Evolutionary conservation across 2,113 vertebrate genomes (phyloP).

Genomic region (Phrynocephalus versicolor): DNA sequence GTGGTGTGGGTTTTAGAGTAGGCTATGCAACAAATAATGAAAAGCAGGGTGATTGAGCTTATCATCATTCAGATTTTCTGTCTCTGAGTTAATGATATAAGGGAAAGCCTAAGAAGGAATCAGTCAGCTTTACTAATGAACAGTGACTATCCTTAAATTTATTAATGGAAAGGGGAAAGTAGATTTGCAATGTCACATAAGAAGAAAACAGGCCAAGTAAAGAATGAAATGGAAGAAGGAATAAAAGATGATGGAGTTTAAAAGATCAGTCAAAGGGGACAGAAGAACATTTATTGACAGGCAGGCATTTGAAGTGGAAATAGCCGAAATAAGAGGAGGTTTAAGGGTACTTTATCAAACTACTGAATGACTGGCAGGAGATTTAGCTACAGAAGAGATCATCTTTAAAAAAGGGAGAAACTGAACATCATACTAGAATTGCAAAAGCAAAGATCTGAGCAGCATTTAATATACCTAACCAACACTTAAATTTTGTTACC

Average conservation of each 20-base stretch:
- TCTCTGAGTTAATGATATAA: constrained; percentile 7
- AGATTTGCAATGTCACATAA: constrained; percentile 5
- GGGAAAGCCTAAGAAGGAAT: background rate
- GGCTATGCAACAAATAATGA: background rate
- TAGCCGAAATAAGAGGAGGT: constrained; percentile 20
- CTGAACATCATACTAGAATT: background rate
- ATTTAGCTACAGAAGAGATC: constrained; percentile 10
- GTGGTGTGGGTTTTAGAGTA: background rate
- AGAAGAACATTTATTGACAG: constrained; percentile 20
- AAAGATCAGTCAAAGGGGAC: constrained; percentile 1
- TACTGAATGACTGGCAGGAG: constrained; percentile 9
- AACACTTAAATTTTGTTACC: constrained; percentile 15
- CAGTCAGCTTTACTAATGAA: background rate
- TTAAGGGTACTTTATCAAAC: constrained; percentile 23
- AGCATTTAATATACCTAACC: constrained; percentile 11
- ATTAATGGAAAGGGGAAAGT: background rate
- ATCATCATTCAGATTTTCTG: background rate
- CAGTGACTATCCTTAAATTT: background rate
- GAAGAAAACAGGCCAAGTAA: background rate
- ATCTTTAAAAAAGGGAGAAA: constrained; percentile 16
- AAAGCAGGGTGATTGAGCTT: background rate
- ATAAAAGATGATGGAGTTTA: constrained; percentile 14
- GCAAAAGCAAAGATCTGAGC: constrained; percentile 31
- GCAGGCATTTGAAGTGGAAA: constrained; percentile 15
- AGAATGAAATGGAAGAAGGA: constrained; percentile 20